A percentile compares a stretch with the other conserved stretches of the same genome.
These are phyloP conservation scores for Zoanthus solanderi DNA, from an alignment of 92 coral and sea anemone species.

Conservation along the genomic window DNA sequence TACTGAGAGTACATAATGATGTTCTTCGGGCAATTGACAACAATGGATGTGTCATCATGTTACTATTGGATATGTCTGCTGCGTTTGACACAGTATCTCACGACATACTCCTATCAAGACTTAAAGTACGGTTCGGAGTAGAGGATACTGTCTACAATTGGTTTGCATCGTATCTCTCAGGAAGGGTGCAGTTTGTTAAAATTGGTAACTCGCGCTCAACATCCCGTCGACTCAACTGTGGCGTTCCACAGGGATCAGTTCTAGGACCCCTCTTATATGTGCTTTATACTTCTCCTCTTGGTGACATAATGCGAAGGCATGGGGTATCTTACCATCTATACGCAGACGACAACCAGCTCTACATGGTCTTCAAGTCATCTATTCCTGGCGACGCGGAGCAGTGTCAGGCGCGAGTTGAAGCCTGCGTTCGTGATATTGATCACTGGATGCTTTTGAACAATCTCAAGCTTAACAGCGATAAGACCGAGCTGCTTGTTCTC, in stretches of 20 bases:
- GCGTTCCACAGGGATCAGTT: conserved; percentile 26
- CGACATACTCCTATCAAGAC: conserved; percentile 26
- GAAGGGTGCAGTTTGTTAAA: conserved; percentile 30
- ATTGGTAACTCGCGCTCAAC: conserved; percentile 26
- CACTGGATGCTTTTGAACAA: conserved; percentile 45
- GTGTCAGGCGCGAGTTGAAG: conserved; percentile 4
- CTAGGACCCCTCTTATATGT: neutral
- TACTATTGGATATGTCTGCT: conserved; percentile 41
- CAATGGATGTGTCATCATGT: conserved; percentile 15
- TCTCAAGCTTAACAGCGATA: conserved; percentile 47
- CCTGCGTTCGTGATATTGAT: conserved; percentile 45
- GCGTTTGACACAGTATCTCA: conserved; percentile 45
- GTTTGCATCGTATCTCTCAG: conserved; percentile 36
- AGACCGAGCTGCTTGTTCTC: conserved; percentile 52
- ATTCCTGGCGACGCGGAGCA: conserved; percentile 26
- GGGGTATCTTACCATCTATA: conserved; percentile 34
- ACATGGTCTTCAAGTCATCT: conserved; percentile 36
- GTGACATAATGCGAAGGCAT: neutral
- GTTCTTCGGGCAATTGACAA: conserved; percentile 33
- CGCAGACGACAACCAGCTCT: conserved; percentile 43
- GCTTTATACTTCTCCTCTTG: neutral
- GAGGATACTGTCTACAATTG: conserved; percentile 27
- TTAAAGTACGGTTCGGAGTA: conserved; percentile 29
- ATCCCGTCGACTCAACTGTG: conserved; percentile 21
- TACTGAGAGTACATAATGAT: conserved; percentile 46